phyloP scores from a whole-genome alignment of 2,888 invertebrate species.

The Tuberolachnus salignus region DNA sequence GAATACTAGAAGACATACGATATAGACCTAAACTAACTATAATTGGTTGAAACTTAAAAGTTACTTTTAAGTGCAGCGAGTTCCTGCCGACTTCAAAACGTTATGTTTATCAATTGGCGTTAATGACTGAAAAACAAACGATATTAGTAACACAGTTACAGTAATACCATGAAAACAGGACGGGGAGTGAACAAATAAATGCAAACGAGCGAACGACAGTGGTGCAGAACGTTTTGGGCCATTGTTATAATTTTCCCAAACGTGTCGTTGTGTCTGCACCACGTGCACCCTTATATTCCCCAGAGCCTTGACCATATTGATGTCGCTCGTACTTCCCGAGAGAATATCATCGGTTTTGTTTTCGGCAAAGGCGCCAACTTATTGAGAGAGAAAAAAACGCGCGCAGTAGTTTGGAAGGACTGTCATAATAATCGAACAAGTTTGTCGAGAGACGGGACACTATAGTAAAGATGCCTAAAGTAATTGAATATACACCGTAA shows the following conservation, averaged over 20 bases:
- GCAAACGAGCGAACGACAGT: background rate
- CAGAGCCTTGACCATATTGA: slow-evolving; percentile 49
- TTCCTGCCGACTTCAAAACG: no score
- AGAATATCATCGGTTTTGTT: slow-evolving; percentile 39
- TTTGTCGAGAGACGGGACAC: background rate
- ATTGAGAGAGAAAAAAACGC: slow-evolving; percentile 25
- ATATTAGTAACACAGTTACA: no score
- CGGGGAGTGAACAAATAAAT: slow-evolving; percentile 5
- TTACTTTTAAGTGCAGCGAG: no score
- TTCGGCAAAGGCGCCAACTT: slow-evolving; percentile 25
- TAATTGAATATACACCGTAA: no score
- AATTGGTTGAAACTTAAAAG: no score
- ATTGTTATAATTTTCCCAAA: slow-evolving; percentile 55
- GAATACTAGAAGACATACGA: no score
- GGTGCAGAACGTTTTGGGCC: slow-evolving; percentile 24
- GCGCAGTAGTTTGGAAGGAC: background rate
- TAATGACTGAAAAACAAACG: no score
- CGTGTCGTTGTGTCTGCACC: slow-evolving; percentile 38
- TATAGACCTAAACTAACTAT: no score
- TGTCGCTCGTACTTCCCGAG: slow-evolving; percentile 31
- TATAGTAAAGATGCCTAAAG: background rate
- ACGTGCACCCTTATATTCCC: slow-evolving; percentile 30
- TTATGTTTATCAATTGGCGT: no score
- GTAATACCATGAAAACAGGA: background rate
- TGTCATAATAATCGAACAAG: background rate